Conservation (phyloP, 2,797 vertebrate genomes). For the Gymnothorax reevesii region DNA sequence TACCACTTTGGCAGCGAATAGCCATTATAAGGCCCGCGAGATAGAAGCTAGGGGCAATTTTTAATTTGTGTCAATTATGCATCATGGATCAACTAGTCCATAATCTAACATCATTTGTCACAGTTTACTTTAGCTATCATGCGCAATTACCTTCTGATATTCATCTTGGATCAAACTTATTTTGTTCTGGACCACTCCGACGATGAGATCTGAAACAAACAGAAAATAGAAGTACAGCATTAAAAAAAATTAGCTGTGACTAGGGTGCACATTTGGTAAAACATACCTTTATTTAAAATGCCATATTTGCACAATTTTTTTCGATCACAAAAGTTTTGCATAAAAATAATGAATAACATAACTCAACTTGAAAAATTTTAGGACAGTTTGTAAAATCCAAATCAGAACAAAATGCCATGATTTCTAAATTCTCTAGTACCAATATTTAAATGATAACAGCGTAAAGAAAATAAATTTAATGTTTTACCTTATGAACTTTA, state of each 20-base stretch:
- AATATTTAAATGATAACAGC: too few relatives aligned
- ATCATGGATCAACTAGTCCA: background rate
- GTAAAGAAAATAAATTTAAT: too few relatives aligned
- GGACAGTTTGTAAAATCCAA: too few relatives aligned
- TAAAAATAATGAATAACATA: background rate
- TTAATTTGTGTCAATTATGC: background rate
- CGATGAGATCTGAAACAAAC: slow-evolving; percentile 7
- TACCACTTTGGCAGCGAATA: background rate
- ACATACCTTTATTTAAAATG: background rate
- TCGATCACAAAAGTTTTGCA: background rate
- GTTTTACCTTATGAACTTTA: too few relatives aligned
- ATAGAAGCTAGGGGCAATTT: background rate
- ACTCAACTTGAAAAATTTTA: too few relatives aligned
- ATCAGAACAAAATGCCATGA: too few relatives aligned
- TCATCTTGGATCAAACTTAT: background rate
- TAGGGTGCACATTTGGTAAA: background rate
- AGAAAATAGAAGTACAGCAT: background rate
- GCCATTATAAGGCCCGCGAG: background rate
- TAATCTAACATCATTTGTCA: background rate
- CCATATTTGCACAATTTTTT: background rate
- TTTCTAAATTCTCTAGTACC: too few relatives aligned
- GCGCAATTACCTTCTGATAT: slow-evolving; percentile 4
- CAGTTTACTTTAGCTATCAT: background rate
- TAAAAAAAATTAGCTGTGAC: background rate
- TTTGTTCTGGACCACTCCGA: slow-evolving; percentile 16